phyloP scores from a whole-genome alignment of 2,797 vertebrate species.

The Schizopygopsis pylzovi region DNA sequence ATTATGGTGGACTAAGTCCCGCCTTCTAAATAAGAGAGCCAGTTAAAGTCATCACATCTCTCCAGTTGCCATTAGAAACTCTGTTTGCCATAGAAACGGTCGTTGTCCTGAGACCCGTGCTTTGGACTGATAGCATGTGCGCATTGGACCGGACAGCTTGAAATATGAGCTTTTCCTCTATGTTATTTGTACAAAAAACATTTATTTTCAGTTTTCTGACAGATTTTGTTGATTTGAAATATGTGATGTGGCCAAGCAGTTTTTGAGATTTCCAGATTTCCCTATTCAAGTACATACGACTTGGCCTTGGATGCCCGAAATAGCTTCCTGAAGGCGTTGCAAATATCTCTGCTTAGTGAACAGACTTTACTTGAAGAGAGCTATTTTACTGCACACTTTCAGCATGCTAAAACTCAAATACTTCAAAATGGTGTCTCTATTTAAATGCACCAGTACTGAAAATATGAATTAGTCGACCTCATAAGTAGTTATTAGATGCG shows the following conservation, averaged over 20 bases:
- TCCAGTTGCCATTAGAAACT: not conserved
- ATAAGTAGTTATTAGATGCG: not conserved
- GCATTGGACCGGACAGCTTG: not conserved
- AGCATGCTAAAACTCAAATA: not conserved
- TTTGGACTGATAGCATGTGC: not conserved
- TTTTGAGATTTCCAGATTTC: too few species aligned
- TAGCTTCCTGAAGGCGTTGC: not conserved
- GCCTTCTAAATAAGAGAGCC: not conserved
- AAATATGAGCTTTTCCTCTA: not conserved
- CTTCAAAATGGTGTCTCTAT: not conserved
- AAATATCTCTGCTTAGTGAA: not conserved
- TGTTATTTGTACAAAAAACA: not conserved
- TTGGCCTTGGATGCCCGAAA: not conserved
- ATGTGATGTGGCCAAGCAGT: too few species aligned
- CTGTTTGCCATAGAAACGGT: not conserved
- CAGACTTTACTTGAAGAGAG: not conserved
- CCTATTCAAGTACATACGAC: not conserved
- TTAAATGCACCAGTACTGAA: not conserved
- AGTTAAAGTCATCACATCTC: not conserved
- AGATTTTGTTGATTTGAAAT: too few species aligned
- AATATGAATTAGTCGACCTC: not conserved
- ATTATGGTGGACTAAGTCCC: not conserved
- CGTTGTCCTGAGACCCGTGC: not conserved
- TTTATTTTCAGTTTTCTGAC: not conserved
- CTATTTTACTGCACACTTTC: not conserved